Evolutionary conservation across 2,888 invertebrate genomes (phyloP), one percentile per base, ranked within the genome.

Genomic region (Acronicta alni): DNA sequence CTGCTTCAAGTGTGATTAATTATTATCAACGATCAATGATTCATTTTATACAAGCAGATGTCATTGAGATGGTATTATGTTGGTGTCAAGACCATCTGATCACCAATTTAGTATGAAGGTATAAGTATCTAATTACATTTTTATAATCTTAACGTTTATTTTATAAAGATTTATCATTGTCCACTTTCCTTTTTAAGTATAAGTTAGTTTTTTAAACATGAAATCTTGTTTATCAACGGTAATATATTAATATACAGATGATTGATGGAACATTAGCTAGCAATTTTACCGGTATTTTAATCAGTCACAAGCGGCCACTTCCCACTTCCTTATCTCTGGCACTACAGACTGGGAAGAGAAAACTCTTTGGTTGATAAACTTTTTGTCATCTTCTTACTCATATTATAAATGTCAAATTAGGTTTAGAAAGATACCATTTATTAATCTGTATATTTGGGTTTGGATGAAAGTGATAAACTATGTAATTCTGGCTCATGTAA

Each of bases 281-380:
- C 8, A 18, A 55, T 55, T 63, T 39, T 63, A 63, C 60, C 26
- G 41, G 65, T 55, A 53, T 61, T 66, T 16, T 58, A 60, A 65
- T 64, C 56, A 44, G 37, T 12, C 42, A 32, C 42, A 57, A 60
- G 63, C 63, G 60, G 43, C n/a, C 38, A 43, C 53, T 61, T 52
- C 59, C n/a, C 38, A 43, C 53, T 61, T 52, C 59, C 65, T 55
- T 46, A 16, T 49, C 55, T 55, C 39, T 1, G 38, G 35, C 42
- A 26, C 15, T 57, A 6, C 12, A 14, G 39, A 9, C 18, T 12
- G 26, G 39, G 39, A 53, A 61, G 57, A 69, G 65, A 69, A 70
- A 69, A 49, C 12, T 41, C 37, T 69, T 44, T 68, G 51, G 38
- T 39, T 54, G 32, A 26, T 41, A 42, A 9, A 18, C 18, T 55